Percentiles rank a stretch among this genome's conserved stretches.
These are phyloP conservation scores for Heliconius hortense DNA, from an alignment of 2,888 invertebrate genomes.

Conservation along the genomic window DNA sequence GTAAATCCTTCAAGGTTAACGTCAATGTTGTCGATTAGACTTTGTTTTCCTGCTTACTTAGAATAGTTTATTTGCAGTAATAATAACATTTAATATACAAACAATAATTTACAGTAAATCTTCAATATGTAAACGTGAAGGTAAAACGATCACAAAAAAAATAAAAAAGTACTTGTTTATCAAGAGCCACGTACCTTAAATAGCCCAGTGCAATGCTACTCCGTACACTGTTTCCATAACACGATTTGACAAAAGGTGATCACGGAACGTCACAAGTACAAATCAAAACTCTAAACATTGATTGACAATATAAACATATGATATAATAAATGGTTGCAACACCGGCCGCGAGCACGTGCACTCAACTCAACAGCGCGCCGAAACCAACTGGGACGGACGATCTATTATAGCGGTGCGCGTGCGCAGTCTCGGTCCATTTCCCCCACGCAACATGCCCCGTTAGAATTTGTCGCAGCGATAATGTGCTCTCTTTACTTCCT, in stretches of 20 bases:
- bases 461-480: constrained; percentile 61
- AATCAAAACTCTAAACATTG: constrained; percentile 38
- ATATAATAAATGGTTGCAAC: constrained; percentile 52
- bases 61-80: not conserved
- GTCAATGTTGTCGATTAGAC: constrained; percentile 22
- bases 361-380: constrained; percentile 77
- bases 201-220: constrained; percentile 44
- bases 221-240: constrained; percentile 46
- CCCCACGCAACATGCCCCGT: constrained; percentile 79
- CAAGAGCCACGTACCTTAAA: constrained; percentile 48
- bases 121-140: not conserved
- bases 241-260: constrained; percentile 34
- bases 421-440: constrained; percentile 79
- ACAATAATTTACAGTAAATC: not conserved
- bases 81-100: not conserved
- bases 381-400: constrained; percentile 79
- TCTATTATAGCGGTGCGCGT: constrained; percentile 77
- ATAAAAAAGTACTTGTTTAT: constrained; percentile 5
- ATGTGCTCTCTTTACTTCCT: constrained; percentile 48
- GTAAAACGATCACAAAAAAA: constrained; percentile 11
- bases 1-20: constrained; percentile 34
- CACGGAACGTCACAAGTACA: constrained; percentile 32
- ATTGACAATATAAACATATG: constrained; percentile 45
- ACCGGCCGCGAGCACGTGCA: constrained; percentile 70
- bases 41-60: constrained; percentile 26